A percentile compares a stretch with the other conserved stretches of the same genome.
These are phyloP conservation scores for Gasteruption jaculator DNA, from an alignment of 2,888 invertebrate genomes.

Conservation along the genomic window DNA sequence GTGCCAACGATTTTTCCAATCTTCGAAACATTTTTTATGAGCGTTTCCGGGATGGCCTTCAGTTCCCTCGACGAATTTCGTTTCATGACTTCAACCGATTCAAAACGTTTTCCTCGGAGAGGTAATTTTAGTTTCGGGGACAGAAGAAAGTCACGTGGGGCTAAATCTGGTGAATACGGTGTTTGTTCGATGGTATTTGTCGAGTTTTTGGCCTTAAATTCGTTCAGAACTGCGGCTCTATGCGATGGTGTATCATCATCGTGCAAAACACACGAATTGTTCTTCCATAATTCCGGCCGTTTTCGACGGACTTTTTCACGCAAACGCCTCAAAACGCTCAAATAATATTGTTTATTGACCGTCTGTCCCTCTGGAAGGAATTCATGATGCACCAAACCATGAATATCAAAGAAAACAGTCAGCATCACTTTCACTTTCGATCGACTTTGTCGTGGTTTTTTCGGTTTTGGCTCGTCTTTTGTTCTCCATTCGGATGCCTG, in stretches of 20 bases:
- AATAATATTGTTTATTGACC: slow-evolving; percentile 2
- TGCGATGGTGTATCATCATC: slow-evolving; percentile 1
- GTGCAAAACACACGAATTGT: slow-evolving; percentile 5
- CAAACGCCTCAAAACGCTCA: slow-evolving; percentile 5
- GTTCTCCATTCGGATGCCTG: not conserved
- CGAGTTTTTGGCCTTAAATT: slow-evolving; percentile 22
- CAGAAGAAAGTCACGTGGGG: slow-evolving; percentile 24
- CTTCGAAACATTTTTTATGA: slow-evolving; percentile 3
- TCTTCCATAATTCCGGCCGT: slow-evolving; percentile 2
- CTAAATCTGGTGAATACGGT: slow-evolving; percentile 23
- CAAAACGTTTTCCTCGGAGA: slow-evolving; percentile 4
- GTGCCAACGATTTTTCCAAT: slow-evolving; percentile 3
- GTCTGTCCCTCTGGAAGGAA: not conserved
- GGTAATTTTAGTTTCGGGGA: slow-evolving; percentile 16
- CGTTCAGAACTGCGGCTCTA: slow-evolving; percentile 13
- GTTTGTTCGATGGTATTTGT: slow-evolving; percentile 19
- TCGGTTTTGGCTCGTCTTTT: not conserved
- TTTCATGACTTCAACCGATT: not conserved
- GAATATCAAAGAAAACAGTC: not conserved
- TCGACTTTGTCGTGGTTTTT: not conserved
- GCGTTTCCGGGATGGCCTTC: not conserved
- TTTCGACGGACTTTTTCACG: too few relatives aligned
- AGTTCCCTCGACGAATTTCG: not conserved
- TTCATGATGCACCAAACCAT: slow-evolving; percentile 1
- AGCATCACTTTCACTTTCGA: not conserved